Evolutionary conservation across 2,888 invertebrate species (phyloP), one percentile per base, ranked within the genome.

Genomic region (Tipula lateralis): DNA sequence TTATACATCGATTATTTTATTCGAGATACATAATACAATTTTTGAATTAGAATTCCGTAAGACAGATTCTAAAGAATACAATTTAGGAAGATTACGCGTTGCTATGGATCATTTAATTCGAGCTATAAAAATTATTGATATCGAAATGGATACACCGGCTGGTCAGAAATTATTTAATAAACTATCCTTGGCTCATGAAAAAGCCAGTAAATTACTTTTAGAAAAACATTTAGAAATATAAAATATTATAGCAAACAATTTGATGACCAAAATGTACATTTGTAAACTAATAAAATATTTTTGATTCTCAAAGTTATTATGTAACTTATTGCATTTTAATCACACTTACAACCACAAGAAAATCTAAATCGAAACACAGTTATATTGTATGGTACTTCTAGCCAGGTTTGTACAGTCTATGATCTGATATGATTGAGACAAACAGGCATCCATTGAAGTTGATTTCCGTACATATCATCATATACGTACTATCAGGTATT

Each of bases 1-100:
- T 29, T 96, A 96, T 87, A 92, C 93, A 0, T 94, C 94, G n/a
- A 95, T 96, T 1, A 91, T 96, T 84, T 91, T 95, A 24, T 94
- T 94, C 86, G 96, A 96, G 89, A 90, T 95, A 80, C 92, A 93
- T 86, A 91, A 91, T 34, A 92, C 93, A 0, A 89, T 93, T 83
- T 87, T 92, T 85, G 90, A 92, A 85, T 91, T 90, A 29, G 44
- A 86, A 5, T 85, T 87, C 4, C 85, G 85, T 3, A 86, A 84
- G 24, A 39, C 29, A 13, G 85, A 85, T 9, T 19, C 9, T 19
- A 66, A 66, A 24, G 66, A 66, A 66, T 66, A 24, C 9, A 24
- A 66, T 66, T 66, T 66, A 9, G 66, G 24, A 66, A 24, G 2
- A 24, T 66, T 66, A 66, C 7, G 9, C 7, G 9, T 9, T 13